Base-by-base conservation (phyloP, 2,888 invertebrate species). In the Apotomis turbidana region DNA sequence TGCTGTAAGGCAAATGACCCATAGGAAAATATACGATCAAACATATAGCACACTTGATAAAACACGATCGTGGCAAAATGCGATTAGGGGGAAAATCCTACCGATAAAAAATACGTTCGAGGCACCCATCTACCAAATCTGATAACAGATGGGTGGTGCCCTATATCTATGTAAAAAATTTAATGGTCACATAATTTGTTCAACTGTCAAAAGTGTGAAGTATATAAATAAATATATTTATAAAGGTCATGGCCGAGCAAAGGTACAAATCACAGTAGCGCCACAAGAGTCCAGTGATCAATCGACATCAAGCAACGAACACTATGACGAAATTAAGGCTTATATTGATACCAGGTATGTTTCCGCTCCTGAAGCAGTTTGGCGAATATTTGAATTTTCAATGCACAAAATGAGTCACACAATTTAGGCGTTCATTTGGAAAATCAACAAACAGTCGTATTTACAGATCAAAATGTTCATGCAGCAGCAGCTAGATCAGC, bases 131-230 rank as follows among this genome's bases (percentile, higher is more conserved):
- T 41, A 41, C 41, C 41, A 41, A 41, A 41, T 41, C 41, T 27
- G 44, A 44, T 44, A 44, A 44, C 44, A 44, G 44, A 44, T 44
- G 78, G 77, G 80, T 87, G 6, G 86, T 88, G 8, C 87, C 88
- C 0, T 86, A 86, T 75, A 75, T 67, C 70, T 89, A 15, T 70
- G 71, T 6, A 64, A 75, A 60, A 83, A 79, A 67, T 88, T 78
- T 76, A 77, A 86, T 68, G 75, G 76, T 13, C 88, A 90, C 73
- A 85, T 89, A 52, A 74, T 74, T 59, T 76, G 76, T 70, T 68
- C 55, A 58, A 66, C 67, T 5, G 73, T 76, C 6, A 75, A 76
- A 74, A 67, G 68, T 60, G 68, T 78, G 12, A 74, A 78, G 74
- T 76, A 76, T 76, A 73, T 76, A 59, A 70, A 68, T 68, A 77